These are phyloP conservation scores for Ailuropoda melanoleuca DNA, from an alignment of 2,113 vertebrate genomes.

Conservation along the genomic window DNA sequence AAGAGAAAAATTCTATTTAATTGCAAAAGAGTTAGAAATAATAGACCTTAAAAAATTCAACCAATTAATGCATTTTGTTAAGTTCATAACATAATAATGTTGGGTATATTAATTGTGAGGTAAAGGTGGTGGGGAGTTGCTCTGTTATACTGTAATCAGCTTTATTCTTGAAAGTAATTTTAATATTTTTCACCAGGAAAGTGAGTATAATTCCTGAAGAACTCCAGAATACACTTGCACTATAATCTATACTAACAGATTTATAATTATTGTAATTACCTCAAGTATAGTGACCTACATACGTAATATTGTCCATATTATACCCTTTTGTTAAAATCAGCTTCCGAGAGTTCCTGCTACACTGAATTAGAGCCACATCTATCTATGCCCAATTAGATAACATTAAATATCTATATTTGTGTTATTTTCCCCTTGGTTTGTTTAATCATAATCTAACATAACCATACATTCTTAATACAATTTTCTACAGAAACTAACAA, in stretches of 20 bases:
- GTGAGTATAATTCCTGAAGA: background rate
- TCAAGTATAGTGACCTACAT: background rate
- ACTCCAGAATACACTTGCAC: background rate
- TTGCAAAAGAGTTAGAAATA: background rate
- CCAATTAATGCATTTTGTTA: background rate
- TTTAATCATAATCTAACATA: constrained; percentile 25
- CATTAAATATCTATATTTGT: background rate
- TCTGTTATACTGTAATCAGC: background rate
- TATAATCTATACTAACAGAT: background rate
- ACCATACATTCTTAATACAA: background rate
- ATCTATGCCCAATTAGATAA: background rate
- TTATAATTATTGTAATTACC: constrained; percentile 37
- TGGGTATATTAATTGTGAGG: background rate
- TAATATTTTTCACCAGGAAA: constrained; percentile 18
- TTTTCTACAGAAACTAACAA: constrained; percentile 32
- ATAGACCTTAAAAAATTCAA: background rate
- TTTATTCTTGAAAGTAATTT: constrained; percentile 9
- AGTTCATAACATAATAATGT: background rate
- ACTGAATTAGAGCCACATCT: background rate
- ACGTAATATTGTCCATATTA: constrained; percentile 19
- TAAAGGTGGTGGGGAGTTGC: background rate
- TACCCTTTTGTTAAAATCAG: background rate
- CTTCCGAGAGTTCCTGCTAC: background rate
- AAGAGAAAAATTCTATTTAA: background rate
- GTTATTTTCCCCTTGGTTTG: background rate